A percentile compares a stretch with the other conserved stretches of the same genome.
phyloP scores from a whole-genome alignment of 2,113 vertebrate genomes.

The Muntiacus muntjak region DNA sequence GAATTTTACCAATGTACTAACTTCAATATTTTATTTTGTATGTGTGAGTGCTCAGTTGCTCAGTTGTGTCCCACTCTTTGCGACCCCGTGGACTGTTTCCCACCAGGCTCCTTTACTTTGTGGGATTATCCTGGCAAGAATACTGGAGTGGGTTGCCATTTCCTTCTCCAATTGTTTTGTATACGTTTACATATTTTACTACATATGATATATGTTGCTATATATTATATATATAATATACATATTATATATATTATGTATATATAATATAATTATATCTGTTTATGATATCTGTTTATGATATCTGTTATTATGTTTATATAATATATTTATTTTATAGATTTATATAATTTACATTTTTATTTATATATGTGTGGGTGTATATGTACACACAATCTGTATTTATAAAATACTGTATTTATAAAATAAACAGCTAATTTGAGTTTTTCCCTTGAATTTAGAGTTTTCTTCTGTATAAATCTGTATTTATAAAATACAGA shows the following conservation, averaged over 20 bases:
- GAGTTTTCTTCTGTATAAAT: neutral
- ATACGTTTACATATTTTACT: neutral
- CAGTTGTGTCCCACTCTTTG: neutral
- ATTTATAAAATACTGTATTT: neutral
- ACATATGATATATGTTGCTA: neutral
- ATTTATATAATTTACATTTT: neutral
- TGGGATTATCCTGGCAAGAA: neutral
- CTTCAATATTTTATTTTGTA: neutral
- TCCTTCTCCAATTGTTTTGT: neutral
- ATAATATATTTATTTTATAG: neutral
- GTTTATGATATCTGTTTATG: too few species aligned
- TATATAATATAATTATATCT: neutral
- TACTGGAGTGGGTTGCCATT: neutral
- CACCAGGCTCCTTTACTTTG: neutral
- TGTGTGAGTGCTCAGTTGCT: neutral
- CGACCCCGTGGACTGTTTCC: neutral
- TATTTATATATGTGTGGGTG: neutral
- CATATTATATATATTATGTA: too few species aligned
- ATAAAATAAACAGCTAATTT: neutral
- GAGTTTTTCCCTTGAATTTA: neutral
- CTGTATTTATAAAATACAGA: neutral
- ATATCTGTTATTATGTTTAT: too few species aligned
- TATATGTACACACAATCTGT: neutral
- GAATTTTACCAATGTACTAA: neutral
- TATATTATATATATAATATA: too few species aligned